phyloP scores from a whole-genome alignment of 2,888 invertebrate genomes.

The Nasonovia ribisnigri region DNA sequence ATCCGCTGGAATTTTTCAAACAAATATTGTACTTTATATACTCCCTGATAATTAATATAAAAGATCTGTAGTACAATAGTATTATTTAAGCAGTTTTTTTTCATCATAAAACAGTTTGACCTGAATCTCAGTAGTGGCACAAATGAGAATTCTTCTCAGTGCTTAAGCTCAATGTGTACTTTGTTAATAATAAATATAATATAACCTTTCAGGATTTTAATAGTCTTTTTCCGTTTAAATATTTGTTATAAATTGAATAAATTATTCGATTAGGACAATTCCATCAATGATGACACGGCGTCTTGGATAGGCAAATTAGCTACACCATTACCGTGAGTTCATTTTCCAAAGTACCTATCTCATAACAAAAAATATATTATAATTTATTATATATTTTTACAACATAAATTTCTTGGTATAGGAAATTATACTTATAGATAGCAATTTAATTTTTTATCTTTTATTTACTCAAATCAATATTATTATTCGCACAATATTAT shows the following conservation, averaged over 20 bases:
- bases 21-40: not conserved
- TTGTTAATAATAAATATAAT: not conserved
- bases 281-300: not conserved
- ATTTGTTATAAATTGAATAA: too few relatives aligned
- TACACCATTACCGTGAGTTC: not conserved
- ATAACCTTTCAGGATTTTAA: not conserved
- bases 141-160: not conserved
- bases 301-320: not conserved
- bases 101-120: not conserved
- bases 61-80: not conserved
- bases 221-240: not conserved
- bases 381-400: not conserved
- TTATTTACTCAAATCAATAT: not conserved
- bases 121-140: not conserved
- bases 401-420: not conserved
- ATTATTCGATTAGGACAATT: not conserved
- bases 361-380: not conserved
- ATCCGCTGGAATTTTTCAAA: not conserved
- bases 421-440: not conserved
- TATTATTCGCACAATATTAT: not conserved
- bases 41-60: not conserved
- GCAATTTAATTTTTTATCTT: not conserved
- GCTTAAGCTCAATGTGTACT: not conserved
- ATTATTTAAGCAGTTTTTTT: not conserved
- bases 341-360: not conserved